Base-by-base conservation (phyloP, 1,140 invertebrate genomes). In the Drosophila melanica region DNA sequence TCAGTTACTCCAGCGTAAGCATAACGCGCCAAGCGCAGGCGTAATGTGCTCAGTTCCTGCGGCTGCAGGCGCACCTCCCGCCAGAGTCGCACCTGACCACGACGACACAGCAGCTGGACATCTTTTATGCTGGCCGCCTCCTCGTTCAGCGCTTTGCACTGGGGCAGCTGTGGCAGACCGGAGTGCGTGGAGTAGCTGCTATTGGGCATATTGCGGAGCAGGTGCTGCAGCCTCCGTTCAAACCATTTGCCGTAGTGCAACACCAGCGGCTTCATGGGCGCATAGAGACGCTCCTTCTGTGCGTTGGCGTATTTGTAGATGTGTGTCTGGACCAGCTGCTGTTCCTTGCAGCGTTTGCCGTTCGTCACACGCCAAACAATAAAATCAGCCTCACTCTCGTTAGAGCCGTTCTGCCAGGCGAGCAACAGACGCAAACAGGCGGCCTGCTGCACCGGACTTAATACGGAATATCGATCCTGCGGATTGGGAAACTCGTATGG, bases 371-470 rank as follows among this genome's bases (percentile, higher is more conserved):
- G 39, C 84, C 84, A 86, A 8, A 68, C 37, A 3, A 73, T 30
- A 2, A 77, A 79, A 33, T 86, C 82, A 7, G 59, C 48, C 27
- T 82, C 62, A 3, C 35, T 12, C 1, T 70, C 55, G 0, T 11
- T 10, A 6, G 50, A 16, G 12, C 48, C 47, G 4, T 37, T 41
- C 23, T 89, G 84, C 67, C 72, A 55, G 10, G 75, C 53, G 0
- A 87, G 42, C 0, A 86, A 42, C 6, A 82, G 71, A 4, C 84
- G 57, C 11, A 86, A n/a, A 39, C 82, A 86, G 14, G 82, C 79
- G 0, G 65, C 50, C 45, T 89, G 79, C 23, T 87, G 53, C 0
- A 27, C 42, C 0, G 55, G 27, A 35, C 41, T 79, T 4, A 89
- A 11, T 5, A n/a, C 10, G 1, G 84, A 87, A 41, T 66, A 50